These are phyloP conservation scores for Acropora tenuis DNA, from an alignment of 64 coral and sea anemone genomes.

Conservation along the genomic window DNA sequence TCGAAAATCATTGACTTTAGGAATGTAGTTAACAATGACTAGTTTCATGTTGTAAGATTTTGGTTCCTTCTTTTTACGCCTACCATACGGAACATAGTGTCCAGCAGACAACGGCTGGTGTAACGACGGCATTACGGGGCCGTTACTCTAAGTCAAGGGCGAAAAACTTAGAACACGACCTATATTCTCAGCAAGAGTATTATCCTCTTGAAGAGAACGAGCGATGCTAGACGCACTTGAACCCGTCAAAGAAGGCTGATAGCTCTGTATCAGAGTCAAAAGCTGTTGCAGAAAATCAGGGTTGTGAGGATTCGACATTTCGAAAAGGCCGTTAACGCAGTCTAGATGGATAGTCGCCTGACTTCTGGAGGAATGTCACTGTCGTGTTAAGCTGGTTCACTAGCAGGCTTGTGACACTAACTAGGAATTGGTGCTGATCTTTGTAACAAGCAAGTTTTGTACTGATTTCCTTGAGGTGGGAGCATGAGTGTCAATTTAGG, in stretches of 20 bases:
- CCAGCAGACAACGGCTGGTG: constrained; percentile 13
- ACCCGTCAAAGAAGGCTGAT: background rate
- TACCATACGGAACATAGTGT: constrained; percentile 8
- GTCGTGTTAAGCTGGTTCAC: background rate
- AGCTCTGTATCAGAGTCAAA: background rate
- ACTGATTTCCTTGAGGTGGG: background rate
- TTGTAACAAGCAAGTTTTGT: background rate
- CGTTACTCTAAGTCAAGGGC: background rate
- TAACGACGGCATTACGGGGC: constrained; percentile 24
- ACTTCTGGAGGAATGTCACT: background rate
- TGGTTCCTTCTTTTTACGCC: constrained; percentile 20
- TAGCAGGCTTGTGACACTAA: background rate
- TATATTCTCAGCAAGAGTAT: no score
- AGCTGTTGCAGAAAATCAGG: background rate
- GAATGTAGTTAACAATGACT: constrained; percentile 39
- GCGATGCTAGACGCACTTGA: no score
- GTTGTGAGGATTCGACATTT: background rate
- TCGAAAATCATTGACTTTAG: constrained; percentile 17
- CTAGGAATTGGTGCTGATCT: background rate
- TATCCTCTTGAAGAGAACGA: no score
- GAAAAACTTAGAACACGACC: background rate
- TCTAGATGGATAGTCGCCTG: background rate
- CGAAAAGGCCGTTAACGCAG: background rate
- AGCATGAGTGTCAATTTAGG: background rate
- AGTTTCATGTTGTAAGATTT: constrained; percentile 48